Evolutionary conservation across 2,888 invertebrate species (phyloP), one percentile per base, ranked within the genome.

Genomic region (Hirtodrosophila confusa): DNA sequence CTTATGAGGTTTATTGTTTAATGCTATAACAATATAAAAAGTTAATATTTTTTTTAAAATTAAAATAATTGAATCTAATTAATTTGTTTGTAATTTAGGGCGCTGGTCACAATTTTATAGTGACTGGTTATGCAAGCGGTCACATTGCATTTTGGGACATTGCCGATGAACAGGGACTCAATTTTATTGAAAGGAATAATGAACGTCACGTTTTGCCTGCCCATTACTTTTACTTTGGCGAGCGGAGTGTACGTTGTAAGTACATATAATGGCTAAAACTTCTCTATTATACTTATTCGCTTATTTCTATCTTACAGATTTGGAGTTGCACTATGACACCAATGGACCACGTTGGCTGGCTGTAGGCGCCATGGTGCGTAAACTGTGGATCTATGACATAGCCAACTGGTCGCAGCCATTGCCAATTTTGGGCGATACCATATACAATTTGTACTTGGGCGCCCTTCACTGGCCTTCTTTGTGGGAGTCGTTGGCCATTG

Each of bases 81-180:
- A 24, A 68, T 41, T 0, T 3, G 4, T 8, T 24, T 3, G n/a
- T 9, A 37, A 27, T 54, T 1, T 27, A 80, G 84, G 51, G 63
- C 3, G 39, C 82, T 33, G 91, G 91, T 0, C 93, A 93, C 78
- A 92, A 90, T 45, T 90, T 92, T 41, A 87, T 95, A 44, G 93
- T 93, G 33, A 94, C 93, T n/a, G 94, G 95, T 27, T 94, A 93
- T 88, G 91, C 93, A 1, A 94, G 94, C 87, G 95, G 95, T 0
- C 91, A 93, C 69, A 91, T 95, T 4, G 94, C 93, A n/a, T 79
- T 95, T 8, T 95, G 94, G 93, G 92, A 94, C 85, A 86, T 95
- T 8, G 88, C 86, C 0, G 91, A 89, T 0, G 90, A 91, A 6
- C 86, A 91, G 5, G 75, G 83, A 37, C 62, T 91, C 3, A 90